phyloP scores from a whole-genome alignment of 2,113 vertebrate species.

The Malaclemys terrapin region DNA sequence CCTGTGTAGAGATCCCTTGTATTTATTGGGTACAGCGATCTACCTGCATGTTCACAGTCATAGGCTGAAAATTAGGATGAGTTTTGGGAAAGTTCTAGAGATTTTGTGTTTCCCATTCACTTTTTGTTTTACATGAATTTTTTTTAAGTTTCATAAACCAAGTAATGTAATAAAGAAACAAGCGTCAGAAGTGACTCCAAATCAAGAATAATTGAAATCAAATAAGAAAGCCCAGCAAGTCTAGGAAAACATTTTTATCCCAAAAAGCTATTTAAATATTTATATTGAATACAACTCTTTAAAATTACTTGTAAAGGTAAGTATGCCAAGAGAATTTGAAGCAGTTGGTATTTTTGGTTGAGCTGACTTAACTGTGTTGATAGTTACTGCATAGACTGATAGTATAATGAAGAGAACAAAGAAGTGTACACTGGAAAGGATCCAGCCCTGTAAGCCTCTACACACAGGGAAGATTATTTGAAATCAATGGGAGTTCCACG shows the following conservation, averaged over 20 bases:
- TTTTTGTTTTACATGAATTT: neutral
- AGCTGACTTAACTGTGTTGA: neutral
- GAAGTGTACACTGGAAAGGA: neutral
- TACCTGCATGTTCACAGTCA: neutral
- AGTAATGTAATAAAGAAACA: neutral
- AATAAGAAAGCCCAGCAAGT: neutral
- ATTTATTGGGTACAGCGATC: neutral
- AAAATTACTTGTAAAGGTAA: neutral
- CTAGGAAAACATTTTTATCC: neutral
- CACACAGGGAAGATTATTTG: neutral
- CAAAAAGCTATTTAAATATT: neutral
- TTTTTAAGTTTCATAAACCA: neutral
- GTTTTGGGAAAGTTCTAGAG: neutral
- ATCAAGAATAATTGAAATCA: neutral
- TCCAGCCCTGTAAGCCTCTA: fast-evolving
- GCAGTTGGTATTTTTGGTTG: neutral
- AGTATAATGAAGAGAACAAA: neutral
- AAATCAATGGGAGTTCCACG: neutral
- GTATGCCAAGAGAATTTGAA: neutral
- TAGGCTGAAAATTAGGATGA: too few species aligned
- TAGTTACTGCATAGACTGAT: neutral
- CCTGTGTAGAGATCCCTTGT: neutral
- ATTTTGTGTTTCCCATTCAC: neutral
- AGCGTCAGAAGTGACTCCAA: neutral
- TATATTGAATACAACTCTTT: neutral